These are phyloP conservation scores for Melanotaenia maccullochi DNA, from an alignment of 2,797 vertebrate species.

Conservation along the genomic window DNA sequence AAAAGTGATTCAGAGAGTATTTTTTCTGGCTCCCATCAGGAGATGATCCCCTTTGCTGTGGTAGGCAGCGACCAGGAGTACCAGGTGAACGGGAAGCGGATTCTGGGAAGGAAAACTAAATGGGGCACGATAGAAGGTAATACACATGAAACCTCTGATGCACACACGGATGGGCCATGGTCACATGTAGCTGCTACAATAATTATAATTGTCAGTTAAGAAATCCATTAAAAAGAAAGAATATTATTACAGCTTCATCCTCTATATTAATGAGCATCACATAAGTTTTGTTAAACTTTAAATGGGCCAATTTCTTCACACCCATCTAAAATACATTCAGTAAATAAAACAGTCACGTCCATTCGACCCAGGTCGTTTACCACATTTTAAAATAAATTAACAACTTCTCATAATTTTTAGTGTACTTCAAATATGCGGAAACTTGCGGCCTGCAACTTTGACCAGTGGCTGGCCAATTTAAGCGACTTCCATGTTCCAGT, in stretches of 20 bases:
- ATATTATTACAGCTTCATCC: not conserved
- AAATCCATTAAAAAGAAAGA: not conserved
- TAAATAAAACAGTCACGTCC: conserved; percentile 2
- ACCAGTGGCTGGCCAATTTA: conserved; percentile 28
- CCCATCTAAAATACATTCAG: conserved; percentile 15
- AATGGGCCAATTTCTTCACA: conserved; percentile 17
- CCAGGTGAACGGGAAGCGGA: conserved; percentile 95
- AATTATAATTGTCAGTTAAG: conserved; percentile 17
- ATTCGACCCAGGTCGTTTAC: not conserved
- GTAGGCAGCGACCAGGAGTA: conserved; percentile 98
- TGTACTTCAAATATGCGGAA: conserved; percentile 17
- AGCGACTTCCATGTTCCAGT: conserved; percentile 29
- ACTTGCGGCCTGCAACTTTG: too few species aligned
- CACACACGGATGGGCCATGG: not conserved
- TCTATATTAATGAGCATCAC: conserved; percentile 11
- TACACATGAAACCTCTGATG: not conserved
- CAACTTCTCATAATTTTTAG: conserved; percentile 1
- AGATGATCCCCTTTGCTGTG: conserved; percentile 98
- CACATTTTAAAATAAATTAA: not conserved
- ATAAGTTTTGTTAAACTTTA: not conserved
- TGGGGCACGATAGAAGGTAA: conserved; percentile 99
- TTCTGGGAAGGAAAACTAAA: conserved; percentile 97
- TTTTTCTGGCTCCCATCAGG: conserved; percentile 77
- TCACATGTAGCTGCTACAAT: not conserved
- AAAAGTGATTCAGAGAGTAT: not conserved